These are phyloP conservation scores for Myoxocephalus aenaeus DNA, from an alignment of 2,797 vertebrate species.

Conservation along the genomic window DNA sequence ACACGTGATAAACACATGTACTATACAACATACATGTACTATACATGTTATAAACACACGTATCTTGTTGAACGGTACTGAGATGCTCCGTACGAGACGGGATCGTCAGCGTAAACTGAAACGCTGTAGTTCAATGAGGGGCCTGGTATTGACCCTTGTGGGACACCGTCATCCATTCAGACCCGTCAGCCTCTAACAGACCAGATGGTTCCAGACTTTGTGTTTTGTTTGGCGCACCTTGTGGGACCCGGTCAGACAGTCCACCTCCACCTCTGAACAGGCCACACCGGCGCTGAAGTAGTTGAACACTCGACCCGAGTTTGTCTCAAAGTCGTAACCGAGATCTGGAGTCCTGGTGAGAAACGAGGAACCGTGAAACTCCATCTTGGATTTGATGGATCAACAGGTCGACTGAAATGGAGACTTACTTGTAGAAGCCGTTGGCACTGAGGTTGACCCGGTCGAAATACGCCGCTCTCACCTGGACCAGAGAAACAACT, in stretches of 20 bases:
- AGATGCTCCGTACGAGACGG: neutral
- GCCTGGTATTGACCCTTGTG: neutral
- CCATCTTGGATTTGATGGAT: neutral
- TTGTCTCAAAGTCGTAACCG: conserved; percentile 87
- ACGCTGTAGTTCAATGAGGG: neutral
- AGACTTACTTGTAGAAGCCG: conserved; percentile 93
- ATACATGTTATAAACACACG: neutral
- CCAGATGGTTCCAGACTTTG: no score
- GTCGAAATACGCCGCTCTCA: conserved; percentile 88
- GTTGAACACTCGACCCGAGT: conserved; percentile 88
- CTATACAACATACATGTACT: neutral
- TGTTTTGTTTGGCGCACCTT: conserved; percentile 44
- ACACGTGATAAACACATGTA: neutral
- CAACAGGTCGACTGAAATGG: neutral
- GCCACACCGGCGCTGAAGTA: conserved; percentile 93
- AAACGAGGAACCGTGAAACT: neutral
- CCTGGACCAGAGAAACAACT: conserved; percentile 76
- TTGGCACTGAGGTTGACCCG: conserved; percentile 91
- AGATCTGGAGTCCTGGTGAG: conserved; percentile 88
- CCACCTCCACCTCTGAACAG: conserved; percentile 95
- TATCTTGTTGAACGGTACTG: neutral
- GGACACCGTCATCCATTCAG: neutral
- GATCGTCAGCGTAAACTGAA: neutral
- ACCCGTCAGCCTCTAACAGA: no score
- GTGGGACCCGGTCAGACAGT: conserved; percentile 95